Conservation (phyloP, 2,797 vertebrate genomes). For the Steatocranus sp. region DNA sequence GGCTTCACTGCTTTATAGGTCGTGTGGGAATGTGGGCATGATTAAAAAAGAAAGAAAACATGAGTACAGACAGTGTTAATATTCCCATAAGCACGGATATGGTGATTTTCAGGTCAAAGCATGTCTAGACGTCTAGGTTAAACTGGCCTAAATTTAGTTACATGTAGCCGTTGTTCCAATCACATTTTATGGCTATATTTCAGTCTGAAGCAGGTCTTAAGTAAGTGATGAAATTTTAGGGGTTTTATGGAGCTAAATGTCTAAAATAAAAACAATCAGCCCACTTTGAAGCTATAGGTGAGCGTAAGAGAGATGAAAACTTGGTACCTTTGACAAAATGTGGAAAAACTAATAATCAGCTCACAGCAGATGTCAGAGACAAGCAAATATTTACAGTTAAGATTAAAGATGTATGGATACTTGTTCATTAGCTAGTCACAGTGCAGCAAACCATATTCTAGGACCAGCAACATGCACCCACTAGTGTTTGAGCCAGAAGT, state of each 20-base stretch:
- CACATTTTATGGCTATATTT: neutral
- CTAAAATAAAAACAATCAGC: neutral
- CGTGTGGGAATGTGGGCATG: neutral
- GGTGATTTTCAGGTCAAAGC: constrained; percentile 1
- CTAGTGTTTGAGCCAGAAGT: neutral
- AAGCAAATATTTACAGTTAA: neutral
- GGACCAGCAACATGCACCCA: neutral
- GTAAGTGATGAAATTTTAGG: neutral
- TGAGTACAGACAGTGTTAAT: constrained; percentile 5
- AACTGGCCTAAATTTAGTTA: neutral
- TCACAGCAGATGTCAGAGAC: neutral
- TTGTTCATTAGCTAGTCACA: neutral
- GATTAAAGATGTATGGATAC: neutral
- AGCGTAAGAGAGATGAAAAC: neutral
- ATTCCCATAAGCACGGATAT: neutral
- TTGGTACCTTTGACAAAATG: neutral
- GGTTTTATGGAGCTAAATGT: neutral
- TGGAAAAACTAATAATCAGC: neutral
- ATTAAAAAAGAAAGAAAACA: neutral
- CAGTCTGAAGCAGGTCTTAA: neutral
- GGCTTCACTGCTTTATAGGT: neutral
- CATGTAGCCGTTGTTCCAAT: neutral
- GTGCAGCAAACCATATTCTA: neutral
- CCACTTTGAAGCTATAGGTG: neutral
- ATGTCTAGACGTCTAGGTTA: constrained; percentile 19